Evolutionary conservation across 2,888 invertebrate genomes (phyloP).

Genomic region (Yponomeuta malinellus): DNA sequence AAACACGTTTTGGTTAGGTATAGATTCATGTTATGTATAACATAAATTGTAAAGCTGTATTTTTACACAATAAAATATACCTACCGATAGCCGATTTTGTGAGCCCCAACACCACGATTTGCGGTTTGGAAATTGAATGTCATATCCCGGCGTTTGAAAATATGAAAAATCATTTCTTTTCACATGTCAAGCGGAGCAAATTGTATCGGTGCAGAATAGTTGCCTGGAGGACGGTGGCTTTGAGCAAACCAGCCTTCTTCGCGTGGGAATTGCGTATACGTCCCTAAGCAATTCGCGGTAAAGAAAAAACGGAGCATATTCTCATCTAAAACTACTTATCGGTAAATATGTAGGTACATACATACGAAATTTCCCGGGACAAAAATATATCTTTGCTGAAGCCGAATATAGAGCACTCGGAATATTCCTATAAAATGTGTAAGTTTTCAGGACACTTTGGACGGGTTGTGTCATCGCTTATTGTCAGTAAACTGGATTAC

Average conservation of each 20-base stretch:
- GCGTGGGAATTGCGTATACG: slow-evolving; percentile 37
- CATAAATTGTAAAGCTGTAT: neutral
- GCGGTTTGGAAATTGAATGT: slow-evolving; percentile 9
- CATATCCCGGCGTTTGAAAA: slow-evolving; percentile 6
- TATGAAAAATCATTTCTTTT: slow-evolving; percentile 12
- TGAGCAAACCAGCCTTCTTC: slow-evolving; percentile 20
- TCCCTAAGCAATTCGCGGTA: slow-evolving; percentile 45
- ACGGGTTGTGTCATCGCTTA: too few relatives aligned
- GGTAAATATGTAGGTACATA: slow-evolving; percentile 23
- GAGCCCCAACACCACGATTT: neutral
- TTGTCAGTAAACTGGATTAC: too few relatives aligned
- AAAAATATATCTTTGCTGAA: too few relatives aligned
- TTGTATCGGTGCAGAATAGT: slow-evolving; percentile 2
- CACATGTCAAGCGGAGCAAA: slow-evolving; percentile 7
- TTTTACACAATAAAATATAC: slow-evolving; percentile 5
- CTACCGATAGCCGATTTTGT: neutral
- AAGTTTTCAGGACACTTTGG: too few relatives aligned
- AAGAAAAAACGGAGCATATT: slow-evolving; percentile 26
- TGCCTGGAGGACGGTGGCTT: slow-evolving; percentile 7
- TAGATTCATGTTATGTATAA: neutral
- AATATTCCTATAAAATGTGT: too few relatives aligned
- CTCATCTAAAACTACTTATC: slow-evolving; percentile 34
- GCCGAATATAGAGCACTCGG: too few relatives aligned
- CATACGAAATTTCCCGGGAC: too few relatives aligned
- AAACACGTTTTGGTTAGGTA: neutral